A percentile compares a stretch with the other conserved stretches of the same genome.
phyloP scores from a whole-genome alignment of 2,113 vertebrate species.

The Micronisus gabar region DNA sequence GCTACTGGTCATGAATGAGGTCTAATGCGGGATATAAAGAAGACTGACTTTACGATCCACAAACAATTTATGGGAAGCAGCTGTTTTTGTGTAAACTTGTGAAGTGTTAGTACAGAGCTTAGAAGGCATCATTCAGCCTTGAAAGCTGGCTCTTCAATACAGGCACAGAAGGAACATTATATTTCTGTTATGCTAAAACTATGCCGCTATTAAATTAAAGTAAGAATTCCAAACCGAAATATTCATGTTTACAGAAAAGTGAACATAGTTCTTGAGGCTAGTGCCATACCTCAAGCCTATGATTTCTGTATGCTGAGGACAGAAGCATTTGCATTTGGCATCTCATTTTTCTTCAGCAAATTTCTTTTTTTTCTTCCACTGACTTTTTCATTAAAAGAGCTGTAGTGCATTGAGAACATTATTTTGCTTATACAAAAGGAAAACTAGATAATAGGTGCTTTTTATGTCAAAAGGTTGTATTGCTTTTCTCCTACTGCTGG shows the following conservation, averaged over 20 bases:
- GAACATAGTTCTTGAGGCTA: not conserved
- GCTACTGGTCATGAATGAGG: not conserved
- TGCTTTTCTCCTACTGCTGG: conserved; percentile 14
- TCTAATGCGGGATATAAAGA: not conserved
- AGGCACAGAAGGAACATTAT: not conserved
- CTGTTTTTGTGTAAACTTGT: not conserved
- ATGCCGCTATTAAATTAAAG: not conserved
- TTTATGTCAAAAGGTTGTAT: not conserved
- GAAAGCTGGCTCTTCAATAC: not conserved
- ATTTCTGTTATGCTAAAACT: not conserved
- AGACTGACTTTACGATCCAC: not conserved
- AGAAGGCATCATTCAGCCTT: not conserved
- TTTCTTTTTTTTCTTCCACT: not conserved
- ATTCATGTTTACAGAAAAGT: not conserved
- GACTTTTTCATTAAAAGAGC: not conserved
- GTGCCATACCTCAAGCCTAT: not conserved
- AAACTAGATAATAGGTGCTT: conserved; percentile 31
- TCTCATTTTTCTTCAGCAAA: not conserved
- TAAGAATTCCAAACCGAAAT: not conserved
- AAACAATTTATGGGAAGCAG: not conserved
- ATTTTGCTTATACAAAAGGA: conserved; percentile 5
- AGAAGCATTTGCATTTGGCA: not conserved
- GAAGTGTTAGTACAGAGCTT: not conserved
- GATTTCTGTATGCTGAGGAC: not conserved
- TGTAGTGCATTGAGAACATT: not conserved